Percentiles rank a stretch among this genome's conserved stretches.
Conservation (phyloP, 2,113 vertebrate species). For the Leucoraja erinaceus region DNA sequence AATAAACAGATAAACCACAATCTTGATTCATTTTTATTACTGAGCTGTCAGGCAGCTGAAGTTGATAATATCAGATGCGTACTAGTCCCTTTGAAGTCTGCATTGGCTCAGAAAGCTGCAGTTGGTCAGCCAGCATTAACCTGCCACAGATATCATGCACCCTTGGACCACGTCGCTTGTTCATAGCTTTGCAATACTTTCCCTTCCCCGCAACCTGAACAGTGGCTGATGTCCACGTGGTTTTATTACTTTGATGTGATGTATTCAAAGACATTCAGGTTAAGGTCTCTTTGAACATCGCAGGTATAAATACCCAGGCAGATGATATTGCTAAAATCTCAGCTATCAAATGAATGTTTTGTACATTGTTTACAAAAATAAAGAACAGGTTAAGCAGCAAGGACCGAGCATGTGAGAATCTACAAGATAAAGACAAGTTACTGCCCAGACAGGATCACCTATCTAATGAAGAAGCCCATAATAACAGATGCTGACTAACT, state of each 20-base stretch:
- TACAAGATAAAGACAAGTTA: neutral
- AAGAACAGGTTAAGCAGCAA: neutral
- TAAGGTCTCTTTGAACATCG: neutral
- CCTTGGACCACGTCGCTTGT: neutral
- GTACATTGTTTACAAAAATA: neutral
- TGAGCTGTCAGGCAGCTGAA: neutral
- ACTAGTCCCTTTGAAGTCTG: neutral
- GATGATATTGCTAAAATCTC: neutral
- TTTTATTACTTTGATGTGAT: neutral
- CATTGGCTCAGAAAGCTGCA: too few species aligned
- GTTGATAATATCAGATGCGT: neutral
- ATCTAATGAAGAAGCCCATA: too few species aligned
- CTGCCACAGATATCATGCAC: neutral
- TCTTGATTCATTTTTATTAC: neutral
- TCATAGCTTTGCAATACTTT: neutral
- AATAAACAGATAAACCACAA: neutral
- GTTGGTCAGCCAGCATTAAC: neutral
- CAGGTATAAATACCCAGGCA: neutral
- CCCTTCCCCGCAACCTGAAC: neutral
- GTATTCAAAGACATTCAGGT: neutral
- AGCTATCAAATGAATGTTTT: neutral
- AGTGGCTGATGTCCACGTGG: neutral
- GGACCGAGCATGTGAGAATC: neutral
- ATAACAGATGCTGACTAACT: constrained; percentile 8
- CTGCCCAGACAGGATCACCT: neutral